Evolutionary conservation across 2,888 invertebrate genomes (phyloP).

Genomic region (Sphinx pinastri): DNA sequence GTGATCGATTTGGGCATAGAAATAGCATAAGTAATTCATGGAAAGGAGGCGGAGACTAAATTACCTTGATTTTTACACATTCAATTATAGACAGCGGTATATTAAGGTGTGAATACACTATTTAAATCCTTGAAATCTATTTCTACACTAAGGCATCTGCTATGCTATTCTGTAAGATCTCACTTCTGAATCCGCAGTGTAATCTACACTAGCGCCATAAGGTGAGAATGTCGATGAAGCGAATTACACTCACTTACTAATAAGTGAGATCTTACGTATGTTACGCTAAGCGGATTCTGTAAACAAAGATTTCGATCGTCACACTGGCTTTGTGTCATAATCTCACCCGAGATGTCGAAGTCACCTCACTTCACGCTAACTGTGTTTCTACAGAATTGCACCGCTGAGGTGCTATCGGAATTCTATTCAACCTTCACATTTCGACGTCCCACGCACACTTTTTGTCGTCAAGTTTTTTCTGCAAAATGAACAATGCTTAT

Average conservation of each 20-base stretch:
- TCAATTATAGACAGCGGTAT: neutral
- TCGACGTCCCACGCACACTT: conserved; percentile 7
- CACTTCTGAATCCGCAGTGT: no score
- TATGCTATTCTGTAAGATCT: no score
- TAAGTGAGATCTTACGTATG: no score
- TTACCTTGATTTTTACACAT: conserved; percentile 13
- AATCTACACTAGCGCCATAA: no score
- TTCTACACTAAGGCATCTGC: neutral
- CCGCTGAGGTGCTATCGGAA: neutral
- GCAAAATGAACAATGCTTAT: conserved; percentile 19
- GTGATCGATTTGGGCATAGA: conserved; percentile 4
- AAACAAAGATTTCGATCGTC: no score
- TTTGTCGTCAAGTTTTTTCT: conserved; percentile 8
- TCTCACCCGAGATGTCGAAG: no score
- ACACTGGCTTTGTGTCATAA: no score
- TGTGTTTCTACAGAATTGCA: neutral
- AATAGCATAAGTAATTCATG: neutral
- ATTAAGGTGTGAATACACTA: neutral
- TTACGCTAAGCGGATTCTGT: no score
- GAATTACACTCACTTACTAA: no score
- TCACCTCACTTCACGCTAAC: no score
- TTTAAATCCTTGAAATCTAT: neutral
- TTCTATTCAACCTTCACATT: conserved; percentile 16
- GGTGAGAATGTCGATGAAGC: no score
- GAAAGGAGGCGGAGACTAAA: neutral